Conservation (phyloP, 2,888 invertebrate genomes). For the Crocallis elinguaria region DNA sequence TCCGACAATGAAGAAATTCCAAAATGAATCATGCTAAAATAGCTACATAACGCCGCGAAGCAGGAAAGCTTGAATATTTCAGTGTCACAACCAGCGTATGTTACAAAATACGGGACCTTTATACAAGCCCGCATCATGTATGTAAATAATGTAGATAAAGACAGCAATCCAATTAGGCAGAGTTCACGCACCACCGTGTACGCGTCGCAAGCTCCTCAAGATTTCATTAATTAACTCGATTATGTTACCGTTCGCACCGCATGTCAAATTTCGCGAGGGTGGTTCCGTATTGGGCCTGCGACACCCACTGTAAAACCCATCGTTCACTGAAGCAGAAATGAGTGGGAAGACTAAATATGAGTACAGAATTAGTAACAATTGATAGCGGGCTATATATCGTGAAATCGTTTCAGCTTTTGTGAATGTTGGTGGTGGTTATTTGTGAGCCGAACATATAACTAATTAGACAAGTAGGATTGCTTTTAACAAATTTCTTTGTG, state of each 20-base stretch:
- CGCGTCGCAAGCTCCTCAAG: conserved; percentile 28
- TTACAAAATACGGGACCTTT: conserved; percentile 15
- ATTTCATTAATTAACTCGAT: conserved; percentile 43
- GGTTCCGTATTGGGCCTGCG: conserved; percentile 14
- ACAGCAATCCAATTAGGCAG: conserved; percentile 58
- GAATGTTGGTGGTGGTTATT: too few relatives aligned
- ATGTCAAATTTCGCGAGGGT: conserved; percentile 30
- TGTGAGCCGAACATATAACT: too few relatives aligned
- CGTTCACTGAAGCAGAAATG: too few relatives aligned
- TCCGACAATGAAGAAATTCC: neutral
- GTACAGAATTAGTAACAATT: too few relatives aligned
- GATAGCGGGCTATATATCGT: too few relatives aligned
- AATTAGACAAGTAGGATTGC: too few relatives aligned
- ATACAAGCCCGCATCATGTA: conserved; percentile 40
- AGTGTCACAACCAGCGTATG: conserved; percentile 11
- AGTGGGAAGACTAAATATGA: too few relatives aligned
- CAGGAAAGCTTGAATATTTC: conserved; percentile 10
- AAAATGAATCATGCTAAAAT: neutral
- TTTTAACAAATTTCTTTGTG: too few relatives aligned
- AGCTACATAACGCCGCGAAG: neutral
- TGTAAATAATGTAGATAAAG: conserved; percentile 57
- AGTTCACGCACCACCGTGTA: conserved; percentile 45
- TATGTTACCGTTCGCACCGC: conserved; percentile 30
- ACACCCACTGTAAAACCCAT: conserved; percentile 8
- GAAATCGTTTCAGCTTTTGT: too few relatives aligned